Percentiles rank a stretch among this genome's conserved stretches.
These are phyloP conservation scores for Platycheirus albimanus DNA, from an alignment of 2,888 invertebrate genomes.

Conservation along the genomic window DNA sequence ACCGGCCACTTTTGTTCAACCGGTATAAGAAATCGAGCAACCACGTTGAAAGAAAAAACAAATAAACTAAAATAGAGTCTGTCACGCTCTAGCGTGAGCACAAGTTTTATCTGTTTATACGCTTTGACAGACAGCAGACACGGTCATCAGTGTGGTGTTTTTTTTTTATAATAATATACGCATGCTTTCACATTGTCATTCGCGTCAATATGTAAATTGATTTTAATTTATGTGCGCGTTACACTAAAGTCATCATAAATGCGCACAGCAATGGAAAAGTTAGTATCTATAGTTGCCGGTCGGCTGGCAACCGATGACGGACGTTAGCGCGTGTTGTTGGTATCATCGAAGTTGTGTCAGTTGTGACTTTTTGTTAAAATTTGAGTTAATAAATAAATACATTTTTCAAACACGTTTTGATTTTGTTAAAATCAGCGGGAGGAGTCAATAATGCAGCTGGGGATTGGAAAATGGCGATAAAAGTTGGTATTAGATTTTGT, in stretches of 20 bases:
- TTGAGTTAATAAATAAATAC: constrained; percentile 35
- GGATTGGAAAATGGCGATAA: not conserved
- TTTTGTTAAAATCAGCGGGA: not conserved
- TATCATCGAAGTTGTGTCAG: constrained; percentile 42
- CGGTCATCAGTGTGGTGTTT: constrained; percentile 36
- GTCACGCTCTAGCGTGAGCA: constrained; percentile 55
- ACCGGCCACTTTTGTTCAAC: constrained; percentile 46
- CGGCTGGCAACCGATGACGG: not conserved
- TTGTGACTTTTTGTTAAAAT: constrained; percentile 39
- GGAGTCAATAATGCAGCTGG: constrained; percentile 2
- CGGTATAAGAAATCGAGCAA: constrained; percentile 43
- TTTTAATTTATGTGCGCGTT: constrained; percentile 67
- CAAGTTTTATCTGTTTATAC: constrained; percentile 20
- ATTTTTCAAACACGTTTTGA: not conserved
- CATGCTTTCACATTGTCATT: constrained; percentile 67
- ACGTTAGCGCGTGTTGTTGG: not conserved
- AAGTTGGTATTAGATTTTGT: too few species aligned
- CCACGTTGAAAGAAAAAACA: constrained; percentile 27
- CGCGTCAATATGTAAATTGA: constrained; percentile 70
- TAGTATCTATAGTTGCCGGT: too few species aligned
- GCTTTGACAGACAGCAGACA: constrained; percentile 63
- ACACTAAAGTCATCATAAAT: constrained; percentile 49
- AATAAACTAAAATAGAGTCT: constrained; percentile 51
- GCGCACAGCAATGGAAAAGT: not conserved
- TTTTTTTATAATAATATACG: constrained; percentile 40